A percentile compares a stretch with the other conserved stretches of the same genome.
Evolutionary conservation across 2,888 invertebrate species (phyloP).

Genomic region (Temnothorax rugatulus): DNA sequence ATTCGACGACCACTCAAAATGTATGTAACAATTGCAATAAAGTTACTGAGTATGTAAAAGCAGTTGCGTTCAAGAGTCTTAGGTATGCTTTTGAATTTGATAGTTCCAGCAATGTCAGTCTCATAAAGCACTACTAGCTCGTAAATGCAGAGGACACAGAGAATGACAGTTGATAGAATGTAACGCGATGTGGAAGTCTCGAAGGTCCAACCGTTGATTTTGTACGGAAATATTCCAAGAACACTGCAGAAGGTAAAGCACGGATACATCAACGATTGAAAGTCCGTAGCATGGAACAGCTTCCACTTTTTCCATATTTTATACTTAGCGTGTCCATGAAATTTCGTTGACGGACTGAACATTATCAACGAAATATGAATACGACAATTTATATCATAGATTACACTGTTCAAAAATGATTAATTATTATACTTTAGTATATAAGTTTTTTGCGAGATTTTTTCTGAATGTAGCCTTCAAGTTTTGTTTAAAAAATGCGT

Average conservation of each 20-base stretch:
- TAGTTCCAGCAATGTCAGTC: not conserved
- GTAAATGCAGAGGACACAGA: not conserved
- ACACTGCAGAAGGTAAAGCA: not conserved
- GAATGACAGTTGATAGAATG: not conserved
- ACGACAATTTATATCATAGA: not conserved
- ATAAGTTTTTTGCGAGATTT: not conserved
- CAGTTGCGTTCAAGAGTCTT: not conserved
- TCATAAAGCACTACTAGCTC: not conserved
- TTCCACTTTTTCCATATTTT: conserved; percentile 15
- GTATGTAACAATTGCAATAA: not conserved
- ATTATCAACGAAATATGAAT: not conserved
- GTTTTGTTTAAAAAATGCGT: not conserved
- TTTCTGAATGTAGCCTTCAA: not conserved
- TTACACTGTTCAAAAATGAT: not conserved
- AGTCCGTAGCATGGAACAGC: conserved; percentile 2
- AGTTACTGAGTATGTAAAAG: not conserved
- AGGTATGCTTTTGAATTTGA: not conserved
- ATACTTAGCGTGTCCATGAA: not conserved
- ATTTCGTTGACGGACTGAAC: not conserved
- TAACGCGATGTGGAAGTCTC: not conserved
- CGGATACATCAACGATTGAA: conserved; percentile 7
- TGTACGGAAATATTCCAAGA: conserved; percentile 5
- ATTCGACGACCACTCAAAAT: not conserved
- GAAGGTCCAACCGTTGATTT: not conserved
- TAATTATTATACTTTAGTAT: not conserved